Evolutionary conservation across 1,140 invertebrate genomes (phyloP).

Genomic region (Brachionus manjavacas): DNA sequence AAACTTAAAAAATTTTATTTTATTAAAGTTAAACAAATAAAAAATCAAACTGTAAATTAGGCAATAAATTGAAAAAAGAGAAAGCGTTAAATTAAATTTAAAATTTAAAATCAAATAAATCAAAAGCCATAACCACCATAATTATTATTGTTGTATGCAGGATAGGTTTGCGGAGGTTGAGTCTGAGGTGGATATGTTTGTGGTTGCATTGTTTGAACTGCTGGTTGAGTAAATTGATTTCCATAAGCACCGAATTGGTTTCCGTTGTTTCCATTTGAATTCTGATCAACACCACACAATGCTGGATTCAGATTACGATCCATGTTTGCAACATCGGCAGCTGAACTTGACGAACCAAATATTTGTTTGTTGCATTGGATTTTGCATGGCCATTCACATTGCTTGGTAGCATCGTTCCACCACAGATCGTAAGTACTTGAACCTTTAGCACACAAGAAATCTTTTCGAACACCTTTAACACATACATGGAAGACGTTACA

Average conservation of each 20-base stretch:
- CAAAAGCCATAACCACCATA: conserved; percentile 20
- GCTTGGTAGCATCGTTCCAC: conserved; percentile 37
- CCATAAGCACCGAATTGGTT: not conserved
- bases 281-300: not conserved
- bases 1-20: too few species aligned
- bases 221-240: conserved; percentile 4
- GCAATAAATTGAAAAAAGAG: not conserved
- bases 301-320: not conserved
- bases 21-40: too few species aligned
- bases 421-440: conserved; percentile 40
- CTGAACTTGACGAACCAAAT: not conserved
- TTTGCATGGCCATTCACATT: conserved; percentile 42
- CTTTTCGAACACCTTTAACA: conserved; percentile 21
- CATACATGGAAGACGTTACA: conserved; percentile 41
- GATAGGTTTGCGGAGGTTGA: not conserved
- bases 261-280: not conserved
- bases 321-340: not conserved
- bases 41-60: not conserved
- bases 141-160: conserved; percentile 24
- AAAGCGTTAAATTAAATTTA: not conserved
- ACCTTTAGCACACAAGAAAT: conserved; percentile 31
- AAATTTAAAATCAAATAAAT: not conserved
- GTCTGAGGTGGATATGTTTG: conserved; percentile 4
- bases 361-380: conserved; percentile 20
- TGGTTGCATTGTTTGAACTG: not conserved